Evolutionary conservation across 2,113 vertebrate species (phyloP), one percentile per base, ranked within the genome.

Genomic region (Poicephalus meyeri): DNA sequence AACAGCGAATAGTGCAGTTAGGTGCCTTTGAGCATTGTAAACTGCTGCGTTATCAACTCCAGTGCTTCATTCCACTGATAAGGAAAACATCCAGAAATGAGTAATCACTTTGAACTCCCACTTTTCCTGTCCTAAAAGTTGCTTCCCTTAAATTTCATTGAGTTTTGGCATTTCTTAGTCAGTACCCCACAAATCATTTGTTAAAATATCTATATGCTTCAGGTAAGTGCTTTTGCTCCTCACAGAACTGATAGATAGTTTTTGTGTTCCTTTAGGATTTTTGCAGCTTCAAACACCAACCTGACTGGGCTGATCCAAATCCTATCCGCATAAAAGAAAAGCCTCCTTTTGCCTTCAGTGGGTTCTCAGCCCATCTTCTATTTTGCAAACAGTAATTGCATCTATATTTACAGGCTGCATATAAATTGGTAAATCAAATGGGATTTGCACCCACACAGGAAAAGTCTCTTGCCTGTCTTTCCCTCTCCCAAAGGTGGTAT

Each of bases 1-100:
- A 95, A 53, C 49, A 69, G 35, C 6, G 16, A 92, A 80, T 20
- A 91, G 66, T 35, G 44, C 60, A 63, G 64, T 7, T 78, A 39
- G 56, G 25, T 94, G 86, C 55, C 55, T 84, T 56, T 0, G 1
- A n/a, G 25, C 53, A 3, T 7, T 91, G 49, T 65, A 73, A 91
- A 80, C 64, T 65, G 28, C 56, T 83, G 42, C 37, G 42, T 88
- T 94, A 89, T 95, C 91, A 80, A 56, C 78, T 86, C 70, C 80
- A 82, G 28, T 14, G 17, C 68, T 86, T 68, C 80, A 72, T 66
- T 91, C 61, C 53, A 42, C 49, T 83, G 95, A 96, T 96, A 97
- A 91, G 63, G 16, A 91, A 92, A 86, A 70, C 63, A 95, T 86
- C 42, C 74, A 94, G 92, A 93, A 95, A 91, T 49, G 23, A 77